A percentile compares a stretch with the other conserved stretches of the same genome.
Conservation (phyloP, 2,797 vertebrate species). For the Acrossocheilus wenchowensis region DNA sequence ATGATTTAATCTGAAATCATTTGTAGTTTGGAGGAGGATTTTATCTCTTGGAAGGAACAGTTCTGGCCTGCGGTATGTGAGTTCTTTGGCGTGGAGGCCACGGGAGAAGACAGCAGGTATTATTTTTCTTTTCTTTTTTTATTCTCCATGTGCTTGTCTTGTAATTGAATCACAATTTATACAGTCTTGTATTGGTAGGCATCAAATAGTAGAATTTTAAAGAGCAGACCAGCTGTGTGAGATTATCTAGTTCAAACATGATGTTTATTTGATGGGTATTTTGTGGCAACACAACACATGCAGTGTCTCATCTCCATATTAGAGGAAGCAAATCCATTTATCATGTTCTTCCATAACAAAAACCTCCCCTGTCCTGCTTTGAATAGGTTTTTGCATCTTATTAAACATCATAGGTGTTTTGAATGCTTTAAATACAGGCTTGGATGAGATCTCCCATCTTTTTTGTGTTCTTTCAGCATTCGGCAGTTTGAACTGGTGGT, state of each 20-base stretch:
- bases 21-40: conserved; percentile 85
- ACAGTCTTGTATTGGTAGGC: background rate
- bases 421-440: conserved; percentile 32
- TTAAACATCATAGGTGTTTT: conserved; percentile 49
- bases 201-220: background rate
- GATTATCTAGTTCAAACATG: conserved; percentile 7
- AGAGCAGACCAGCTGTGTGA: conserved; percentile 17
- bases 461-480: conserved; percentile 72
- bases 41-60: conserved; percentile 88
- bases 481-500: conserved; percentile 85
- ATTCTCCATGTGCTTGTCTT: background rate
- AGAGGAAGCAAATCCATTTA: conserved; percentile 41
- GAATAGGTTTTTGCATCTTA: conserved; percentile 38
- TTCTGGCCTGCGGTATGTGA: conserved; percentile 88
- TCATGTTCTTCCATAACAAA: conserved; percentile 37
- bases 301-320: conserved; percentile 42
- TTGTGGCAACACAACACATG: background rate
- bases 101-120: conserved; percentile 86
- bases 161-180: background rate
- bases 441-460: background rate
- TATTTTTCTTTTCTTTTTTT: background rate
- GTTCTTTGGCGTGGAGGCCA: conserved; percentile 85
- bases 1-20: background rate
- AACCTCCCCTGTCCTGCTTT: conserved; percentile 22
- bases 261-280: conserved; percentile 34